These are phyloP conservation scores for Epinotia nisella DNA, from an alignment of 2,888 invertebrate genomes.

Conservation along the genomic window DNA sequence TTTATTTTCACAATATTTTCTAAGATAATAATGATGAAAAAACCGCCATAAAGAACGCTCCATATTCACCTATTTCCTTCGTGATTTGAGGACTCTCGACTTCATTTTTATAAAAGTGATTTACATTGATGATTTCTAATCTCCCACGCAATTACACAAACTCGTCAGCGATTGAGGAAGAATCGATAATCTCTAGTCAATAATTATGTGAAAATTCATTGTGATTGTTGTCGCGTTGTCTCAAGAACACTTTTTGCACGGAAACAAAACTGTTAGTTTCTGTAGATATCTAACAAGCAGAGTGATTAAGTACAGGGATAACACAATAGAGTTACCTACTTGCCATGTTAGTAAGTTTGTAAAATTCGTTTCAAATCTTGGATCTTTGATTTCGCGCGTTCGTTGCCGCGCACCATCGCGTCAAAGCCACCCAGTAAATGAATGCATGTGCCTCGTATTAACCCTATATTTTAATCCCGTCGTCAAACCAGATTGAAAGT, in stretches of 20 bases:
- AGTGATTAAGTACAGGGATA: neutral
- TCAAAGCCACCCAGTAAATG: too few species aligned
- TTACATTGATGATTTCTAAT: constrained; percentile 27
- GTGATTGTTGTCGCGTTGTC: constrained; percentile 25
- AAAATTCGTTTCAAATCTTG: too few species aligned
- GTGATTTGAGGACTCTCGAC: neutral
- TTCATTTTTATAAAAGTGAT: constrained; percentile 18
- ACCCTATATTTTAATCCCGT: too few species aligned
- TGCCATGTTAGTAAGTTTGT: neutral
- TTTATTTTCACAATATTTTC: too few species aligned
- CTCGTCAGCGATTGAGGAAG: constrained; percentile 25
- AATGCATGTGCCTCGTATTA: too few species aligned
- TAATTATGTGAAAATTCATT: constrained; percentile 41
- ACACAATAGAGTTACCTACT: neutral
- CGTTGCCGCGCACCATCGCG: too few species aligned
- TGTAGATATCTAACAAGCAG: neutral
- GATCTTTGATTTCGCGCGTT: too few species aligned
- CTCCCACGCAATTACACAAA: constrained; percentile 40
- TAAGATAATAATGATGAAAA: too few species aligned
- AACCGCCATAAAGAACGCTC: too few species aligned
- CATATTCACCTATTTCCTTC: neutral
- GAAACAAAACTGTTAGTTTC: constrained; percentile 30
- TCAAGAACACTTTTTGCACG: constrained; percentile 24
- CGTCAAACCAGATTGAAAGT: too few species aligned
- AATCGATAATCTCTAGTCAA: constrained; percentile 38